These are phyloP conservation scores for Cynodonichthys magdalenae DNA, from an alignment of 2,797 vertebrate species.

Conservation along the genomic window DNA sequence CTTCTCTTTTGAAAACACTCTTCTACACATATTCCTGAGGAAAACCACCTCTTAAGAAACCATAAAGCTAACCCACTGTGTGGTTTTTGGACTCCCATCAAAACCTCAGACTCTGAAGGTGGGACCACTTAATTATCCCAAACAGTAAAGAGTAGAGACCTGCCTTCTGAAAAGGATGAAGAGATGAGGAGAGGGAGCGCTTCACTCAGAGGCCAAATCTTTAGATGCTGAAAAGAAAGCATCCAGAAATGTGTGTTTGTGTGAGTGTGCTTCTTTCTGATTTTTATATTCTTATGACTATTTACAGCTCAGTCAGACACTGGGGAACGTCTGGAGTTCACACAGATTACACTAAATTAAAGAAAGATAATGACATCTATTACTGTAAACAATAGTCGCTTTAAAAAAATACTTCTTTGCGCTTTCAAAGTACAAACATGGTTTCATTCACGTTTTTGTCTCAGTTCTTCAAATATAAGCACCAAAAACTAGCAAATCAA, in stretches of 20 bases:
- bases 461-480: not conserved
- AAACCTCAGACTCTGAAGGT: conserved; percentile 22
- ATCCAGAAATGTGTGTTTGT: conserved; percentile 25
- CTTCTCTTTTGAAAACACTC: conserved; percentile 2
- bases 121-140: conserved; percentile 23
- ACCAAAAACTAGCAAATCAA: not conserved
- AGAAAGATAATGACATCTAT: not conserved
- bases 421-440: conserved; percentile 16
- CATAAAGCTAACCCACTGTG: conserved; percentile 25
- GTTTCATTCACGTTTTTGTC: conserved; percentile 11
- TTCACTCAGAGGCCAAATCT: conserved; percentile 34
- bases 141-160: conserved; percentile 7
- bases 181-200: conserved; percentile 26
- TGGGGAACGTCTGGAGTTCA: conserved; percentile 57
- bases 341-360: conserved; percentile 17
- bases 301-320: conserved; percentile 63
- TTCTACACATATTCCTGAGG: not conserved
- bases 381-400: conserved; percentile 7
- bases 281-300: conserved; percentile 73
- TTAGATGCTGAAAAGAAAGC: conserved; percentile 40
- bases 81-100: conserved; percentile 15
- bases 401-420: conserved; percentile 15
- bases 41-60: conserved; percentile 19
- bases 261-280: conserved; percentile 17
- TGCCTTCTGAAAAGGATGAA: conserved; percentile 22